Conservation (phyloP, 37 sponge, comb jelly and placozoan species). For the Petrosia ficiformis region DNA sequence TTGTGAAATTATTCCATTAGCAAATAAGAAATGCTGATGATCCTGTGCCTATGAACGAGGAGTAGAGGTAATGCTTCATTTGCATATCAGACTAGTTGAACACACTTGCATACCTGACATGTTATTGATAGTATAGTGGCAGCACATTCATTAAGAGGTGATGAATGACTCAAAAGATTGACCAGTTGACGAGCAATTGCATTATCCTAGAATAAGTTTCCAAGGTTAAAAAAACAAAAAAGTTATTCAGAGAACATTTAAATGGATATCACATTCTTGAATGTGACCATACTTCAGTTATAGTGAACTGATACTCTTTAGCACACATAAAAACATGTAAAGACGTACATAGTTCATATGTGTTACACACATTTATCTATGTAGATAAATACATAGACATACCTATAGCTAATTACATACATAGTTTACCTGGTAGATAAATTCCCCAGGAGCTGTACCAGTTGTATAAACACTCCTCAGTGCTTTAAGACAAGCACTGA, state of each 20-base stretch:
- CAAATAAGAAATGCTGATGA: neutral
- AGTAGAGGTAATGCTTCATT: neutral
- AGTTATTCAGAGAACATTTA: too few species aligned
- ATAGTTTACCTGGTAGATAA: neutral
- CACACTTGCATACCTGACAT: conserved; percentile 36
- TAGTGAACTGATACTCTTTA: neutral
- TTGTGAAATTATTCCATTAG: neutral
- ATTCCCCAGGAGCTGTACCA: neutral
- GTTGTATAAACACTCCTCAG: conserved; percentile 50
- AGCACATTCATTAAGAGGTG: conserved; percentile 27
- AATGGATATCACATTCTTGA: too few species aligned
- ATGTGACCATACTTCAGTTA: neutral
- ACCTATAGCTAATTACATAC: neutral
- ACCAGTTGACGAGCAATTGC: conserved; percentile 17
- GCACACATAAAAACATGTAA: too few species aligned
- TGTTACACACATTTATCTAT: too few species aligned
- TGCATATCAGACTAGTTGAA: neutral
- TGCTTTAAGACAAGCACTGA: conserved; percentile 38
- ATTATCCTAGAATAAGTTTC: conserved; percentile 11
- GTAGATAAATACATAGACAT: too few species aligned
- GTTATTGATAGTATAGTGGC: conserved; percentile 32
- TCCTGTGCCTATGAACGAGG: neutral
- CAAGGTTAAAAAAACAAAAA: too few species aligned
- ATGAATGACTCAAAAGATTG: conserved; percentile 6
- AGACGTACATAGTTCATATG: too few species aligned